These are phyloP conservation scores for Vulpes lagopus DNA, from an alignment of 2,113 vertebrate species.

Conservation along the genomic window DNA sequence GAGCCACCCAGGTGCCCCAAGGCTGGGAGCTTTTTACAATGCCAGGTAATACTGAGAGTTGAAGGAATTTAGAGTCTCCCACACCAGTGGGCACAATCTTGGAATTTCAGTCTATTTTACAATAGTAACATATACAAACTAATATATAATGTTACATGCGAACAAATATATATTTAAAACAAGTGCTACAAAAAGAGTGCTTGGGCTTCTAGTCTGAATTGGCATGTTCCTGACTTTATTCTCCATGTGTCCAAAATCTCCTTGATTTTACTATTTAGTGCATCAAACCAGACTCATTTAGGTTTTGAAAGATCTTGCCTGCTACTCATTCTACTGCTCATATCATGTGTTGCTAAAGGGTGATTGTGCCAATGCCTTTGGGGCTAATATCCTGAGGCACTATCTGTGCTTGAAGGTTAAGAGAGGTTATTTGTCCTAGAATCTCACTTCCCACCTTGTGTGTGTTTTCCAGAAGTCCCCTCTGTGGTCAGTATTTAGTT, in stretches of 20 bases:
- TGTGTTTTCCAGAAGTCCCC: not conserved
- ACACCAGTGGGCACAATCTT: not conserved
- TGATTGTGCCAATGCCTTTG: not conserved
- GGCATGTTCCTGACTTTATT: not conserved
- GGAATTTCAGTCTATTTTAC: not conserved
- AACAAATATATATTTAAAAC: not conserved
- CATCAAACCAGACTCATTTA: not conserved
- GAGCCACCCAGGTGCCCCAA: not conserved
- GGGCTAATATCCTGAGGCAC: not conserved
- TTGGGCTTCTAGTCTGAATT: not conserved
- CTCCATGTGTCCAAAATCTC: not conserved
- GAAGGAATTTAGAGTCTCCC: not conserved
- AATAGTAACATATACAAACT: not conserved
- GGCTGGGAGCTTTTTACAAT: not conserved
- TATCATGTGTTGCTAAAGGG: not conserved
- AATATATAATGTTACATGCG: not conserved
- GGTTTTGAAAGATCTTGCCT: not conserved
- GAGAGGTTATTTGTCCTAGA: not conserved
- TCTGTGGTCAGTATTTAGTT: not conserved
- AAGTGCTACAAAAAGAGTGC: not conserved
- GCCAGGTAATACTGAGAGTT: not conserved
- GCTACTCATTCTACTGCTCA: not conserved
- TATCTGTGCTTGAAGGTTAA: not conserved
- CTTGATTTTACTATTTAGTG: not conserved
- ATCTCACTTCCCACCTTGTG: not conserved